These are phyloP conservation scores for Brachionus plicatilis DNA, from an alignment of 1,140 invertebrate genomes.

Conservation along the genomic window DNA sequence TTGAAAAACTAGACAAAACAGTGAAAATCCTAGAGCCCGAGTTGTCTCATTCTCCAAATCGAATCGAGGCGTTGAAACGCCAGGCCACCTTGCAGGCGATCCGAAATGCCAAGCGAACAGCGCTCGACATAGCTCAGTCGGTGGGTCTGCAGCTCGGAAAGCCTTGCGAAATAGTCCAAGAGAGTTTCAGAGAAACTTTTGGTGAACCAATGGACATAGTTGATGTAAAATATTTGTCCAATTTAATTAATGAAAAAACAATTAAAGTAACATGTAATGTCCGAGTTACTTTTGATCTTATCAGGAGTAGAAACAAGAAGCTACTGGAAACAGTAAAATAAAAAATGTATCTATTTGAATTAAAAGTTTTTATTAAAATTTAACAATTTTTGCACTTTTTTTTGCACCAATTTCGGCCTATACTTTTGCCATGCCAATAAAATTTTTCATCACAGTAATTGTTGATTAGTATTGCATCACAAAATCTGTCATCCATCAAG, in stretches of 20 bases:
- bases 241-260: conserved; percentile 18
- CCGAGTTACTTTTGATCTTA: neutral
- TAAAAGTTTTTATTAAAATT: neutral
- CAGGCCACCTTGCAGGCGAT: conserved; percentile 49
- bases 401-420: conserved; percentile 11
- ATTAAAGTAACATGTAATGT: conserved; percentile 14
- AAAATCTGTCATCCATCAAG: neutral
- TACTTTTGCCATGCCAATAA: conserved; percentile 26
- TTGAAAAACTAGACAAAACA: conserved; percentile 51
- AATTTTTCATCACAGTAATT: conserved; percentile 30
- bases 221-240: neutral
- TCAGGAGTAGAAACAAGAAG: neutral
- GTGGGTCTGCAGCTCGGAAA: conserved; percentile 43
- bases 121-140: conserved; percentile 50
- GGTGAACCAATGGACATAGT: neutral
- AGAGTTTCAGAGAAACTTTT: neutral
- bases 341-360: neutral
- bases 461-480: neutral
- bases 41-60: conserved; percentile 48
- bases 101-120: conserved; percentile 52
- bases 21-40: conserved; percentile 47
- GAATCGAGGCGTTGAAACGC: conserved; percentile 48
- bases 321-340: neutral
- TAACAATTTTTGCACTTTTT: conserved; percentile 34
- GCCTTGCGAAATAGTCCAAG: neutral